A percentile compares a stretch with the other conserved stretches of the same genome.
Conservation (phyloP, 2,797 vertebrate species). For the Chaenodraco wilsoni region DNA sequence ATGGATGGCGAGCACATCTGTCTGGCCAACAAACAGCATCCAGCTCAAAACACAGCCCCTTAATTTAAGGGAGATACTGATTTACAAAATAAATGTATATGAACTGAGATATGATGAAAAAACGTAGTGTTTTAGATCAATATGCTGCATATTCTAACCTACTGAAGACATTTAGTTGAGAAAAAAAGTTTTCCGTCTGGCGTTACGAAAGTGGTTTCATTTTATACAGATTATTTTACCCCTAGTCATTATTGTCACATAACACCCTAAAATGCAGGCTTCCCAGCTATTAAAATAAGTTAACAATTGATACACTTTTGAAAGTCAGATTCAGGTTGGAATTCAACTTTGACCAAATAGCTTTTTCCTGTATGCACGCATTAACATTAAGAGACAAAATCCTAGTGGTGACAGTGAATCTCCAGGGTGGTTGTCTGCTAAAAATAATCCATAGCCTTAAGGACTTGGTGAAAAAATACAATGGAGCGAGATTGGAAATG, state of each 20-base stretch:
- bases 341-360: background rate
- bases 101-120: background rate
- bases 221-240: background rate
- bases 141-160: background rate
- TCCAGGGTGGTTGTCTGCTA: constrained; percentile 18
- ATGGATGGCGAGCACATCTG: constrained; percentile 68
- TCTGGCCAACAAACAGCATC: constrained; percentile 56
- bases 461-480: constrained; percentile 7
- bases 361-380: background rate
- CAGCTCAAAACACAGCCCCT: constrained; percentile 23
- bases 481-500: constrained; percentile 34
- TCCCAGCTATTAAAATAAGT: no score
- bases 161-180: background rate
- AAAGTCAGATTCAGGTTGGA: background rate
- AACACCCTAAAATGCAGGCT: background rate
- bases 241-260: no score
- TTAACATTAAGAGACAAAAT: constrained; percentile 5
- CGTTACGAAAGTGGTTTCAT: background rate
- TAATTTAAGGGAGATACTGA: background rate
- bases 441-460: constrained; percentile 32
- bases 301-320: no score
- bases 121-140: background rate
- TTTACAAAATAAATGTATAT: background rate
- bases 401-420: constrained; percentile 4
- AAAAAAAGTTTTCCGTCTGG: background rate